Conservation (phyloP, 2,888 invertebrate genomes). For the Tiliacea aurago region DNA sequence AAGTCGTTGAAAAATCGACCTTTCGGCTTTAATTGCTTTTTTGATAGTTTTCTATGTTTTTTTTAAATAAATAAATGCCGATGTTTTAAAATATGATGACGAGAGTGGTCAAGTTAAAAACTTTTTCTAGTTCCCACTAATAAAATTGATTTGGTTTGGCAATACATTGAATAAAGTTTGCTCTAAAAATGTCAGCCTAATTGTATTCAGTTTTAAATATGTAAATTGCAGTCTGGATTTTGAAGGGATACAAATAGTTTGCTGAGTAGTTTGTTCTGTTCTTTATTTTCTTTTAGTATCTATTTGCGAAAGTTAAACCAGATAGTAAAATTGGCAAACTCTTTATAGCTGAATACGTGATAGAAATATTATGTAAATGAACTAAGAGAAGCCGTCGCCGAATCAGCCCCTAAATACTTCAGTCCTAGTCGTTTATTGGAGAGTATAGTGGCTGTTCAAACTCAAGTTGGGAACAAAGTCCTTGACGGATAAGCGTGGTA, state of each 20-base stretch:
- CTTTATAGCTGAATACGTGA: background rate
- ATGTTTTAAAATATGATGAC: constrained; percentile 36
- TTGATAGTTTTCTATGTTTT: constrained; percentile 40
- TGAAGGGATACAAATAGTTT: constrained; percentile 30
- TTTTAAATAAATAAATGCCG: constrained; percentile 36
- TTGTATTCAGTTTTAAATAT: constrained; percentile 54
- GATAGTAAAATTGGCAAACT: background rate
- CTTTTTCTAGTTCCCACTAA: constrained; percentile 55
- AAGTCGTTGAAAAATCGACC: constrained; percentile 55
- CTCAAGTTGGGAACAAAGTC: too few relatives aligned
- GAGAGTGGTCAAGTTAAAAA: constrained; percentile 47
- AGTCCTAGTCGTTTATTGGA: background rate
- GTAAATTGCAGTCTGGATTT: constrained; percentile 45
- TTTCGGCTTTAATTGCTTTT: constrained; percentile 58
- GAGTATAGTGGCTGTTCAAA: background rate
- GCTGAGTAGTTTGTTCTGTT: constrained; percentile 19
- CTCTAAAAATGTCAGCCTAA: constrained; percentile 46
- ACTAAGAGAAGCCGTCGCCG: background rate
- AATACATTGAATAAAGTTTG: constrained; percentile 35
- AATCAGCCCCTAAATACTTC: background rate
- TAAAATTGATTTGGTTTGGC: constrained; percentile 33
- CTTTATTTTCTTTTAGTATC: constrained; percentile 24
- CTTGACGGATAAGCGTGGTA: too few relatives aligned
- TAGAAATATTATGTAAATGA: constrained; percentile 11
- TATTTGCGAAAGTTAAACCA: constrained; percentile 1